A percentile compares a stretch with the other conserved stretches of the same genome.
These are phyloP conservation scores for Nipponia nippon DNA, from an alignment of 2,113 vertebrate genomes.

Conservation along the genomic window DNA sequence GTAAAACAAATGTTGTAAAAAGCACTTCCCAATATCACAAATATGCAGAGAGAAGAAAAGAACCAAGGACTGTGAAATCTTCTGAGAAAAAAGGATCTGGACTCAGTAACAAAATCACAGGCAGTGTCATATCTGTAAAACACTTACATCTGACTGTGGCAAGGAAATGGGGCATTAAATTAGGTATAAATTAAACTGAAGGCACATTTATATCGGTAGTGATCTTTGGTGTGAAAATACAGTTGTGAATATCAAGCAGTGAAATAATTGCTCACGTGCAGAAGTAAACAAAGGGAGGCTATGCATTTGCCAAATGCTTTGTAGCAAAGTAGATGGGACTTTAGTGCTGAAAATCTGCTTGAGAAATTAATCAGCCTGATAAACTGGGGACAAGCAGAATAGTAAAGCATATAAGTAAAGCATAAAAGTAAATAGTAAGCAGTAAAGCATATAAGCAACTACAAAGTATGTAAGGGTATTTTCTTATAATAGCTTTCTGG, in stretches of 20 bases:
- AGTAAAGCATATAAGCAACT: background rate
- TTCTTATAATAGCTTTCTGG: background rate
- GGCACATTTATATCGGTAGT: background rate
- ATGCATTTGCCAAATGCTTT: background rate
- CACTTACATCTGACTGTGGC: background rate
- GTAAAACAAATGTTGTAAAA: background rate
- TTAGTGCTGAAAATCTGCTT: background rate
- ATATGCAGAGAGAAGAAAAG: background rate
- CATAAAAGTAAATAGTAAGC: accelerated
- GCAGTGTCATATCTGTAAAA: background rate
- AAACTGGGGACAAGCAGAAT: background rate
- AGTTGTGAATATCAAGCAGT: background rate
- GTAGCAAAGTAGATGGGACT: background rate
- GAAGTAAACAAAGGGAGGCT: background rate
- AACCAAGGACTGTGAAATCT: background rate
- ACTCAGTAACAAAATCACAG: background rate
- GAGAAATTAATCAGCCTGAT: background rate
- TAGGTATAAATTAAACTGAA: background rate
- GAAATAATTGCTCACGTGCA: background rate
- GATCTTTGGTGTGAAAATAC: background rate
- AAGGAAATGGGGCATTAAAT: background rate
- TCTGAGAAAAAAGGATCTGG: background rate
- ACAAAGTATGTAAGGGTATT: background rate
- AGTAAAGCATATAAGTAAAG: too few species aligned
- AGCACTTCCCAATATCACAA: background rate